Conservation (phyloP, 1,140 invertebrate species). For the Drosophila triauraria region DNA sequence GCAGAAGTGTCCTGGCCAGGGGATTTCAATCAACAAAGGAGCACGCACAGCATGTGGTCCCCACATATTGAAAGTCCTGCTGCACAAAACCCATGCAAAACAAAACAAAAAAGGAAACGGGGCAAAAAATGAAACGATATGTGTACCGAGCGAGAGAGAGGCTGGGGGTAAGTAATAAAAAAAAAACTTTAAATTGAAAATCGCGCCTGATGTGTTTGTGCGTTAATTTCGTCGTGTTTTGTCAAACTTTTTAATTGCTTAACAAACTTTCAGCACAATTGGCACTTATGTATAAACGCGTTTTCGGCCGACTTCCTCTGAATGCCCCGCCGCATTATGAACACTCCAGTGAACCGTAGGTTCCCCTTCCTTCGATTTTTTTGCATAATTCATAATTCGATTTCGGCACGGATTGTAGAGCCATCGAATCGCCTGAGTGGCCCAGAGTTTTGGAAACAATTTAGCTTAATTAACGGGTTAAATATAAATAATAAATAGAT, state of each 20-base stretch:
- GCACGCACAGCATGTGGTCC: conserved; percentile 69
- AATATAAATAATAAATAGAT: conserved; percentile 1
- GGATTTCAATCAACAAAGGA: conserved; percentile 55
- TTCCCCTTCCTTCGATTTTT: background rate
- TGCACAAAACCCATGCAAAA: conserved; percentile 35
- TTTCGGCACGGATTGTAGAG: background rate
- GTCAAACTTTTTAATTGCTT: conserved; percentile 81
- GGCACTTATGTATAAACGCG: conserved; percentile 41
- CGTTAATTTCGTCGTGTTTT: conserved; percentile 71
- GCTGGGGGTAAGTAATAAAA: conserved; percentile 14
- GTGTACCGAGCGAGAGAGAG: background rate
- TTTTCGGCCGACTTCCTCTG: conserved; percentile 44
- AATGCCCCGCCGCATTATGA: conserved; percentile 33
- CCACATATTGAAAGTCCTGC: conserved; percentile 39
- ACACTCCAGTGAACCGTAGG: conserved; percentile 33
- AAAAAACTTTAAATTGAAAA: conserved; percentile 72
- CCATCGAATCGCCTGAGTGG: conserved; percentile 5
- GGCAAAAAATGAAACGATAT: conserved; percentile 1
- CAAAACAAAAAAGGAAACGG: conserved; percentile 27
- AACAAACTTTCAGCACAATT: conserved; percentile 64
- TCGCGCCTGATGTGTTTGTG: conserved; percentile 82
- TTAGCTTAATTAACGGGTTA: conserved; percentile 18
- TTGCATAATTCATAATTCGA: conserved; percentile 18
- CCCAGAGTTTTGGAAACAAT: conserved; percentile 16
- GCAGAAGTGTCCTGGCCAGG: conserved; percentile 56